Evolutionary conservation across 2,797 vertebrate genomes (phyloP).

Genomic region (Sebastes nivosus): DNA sequence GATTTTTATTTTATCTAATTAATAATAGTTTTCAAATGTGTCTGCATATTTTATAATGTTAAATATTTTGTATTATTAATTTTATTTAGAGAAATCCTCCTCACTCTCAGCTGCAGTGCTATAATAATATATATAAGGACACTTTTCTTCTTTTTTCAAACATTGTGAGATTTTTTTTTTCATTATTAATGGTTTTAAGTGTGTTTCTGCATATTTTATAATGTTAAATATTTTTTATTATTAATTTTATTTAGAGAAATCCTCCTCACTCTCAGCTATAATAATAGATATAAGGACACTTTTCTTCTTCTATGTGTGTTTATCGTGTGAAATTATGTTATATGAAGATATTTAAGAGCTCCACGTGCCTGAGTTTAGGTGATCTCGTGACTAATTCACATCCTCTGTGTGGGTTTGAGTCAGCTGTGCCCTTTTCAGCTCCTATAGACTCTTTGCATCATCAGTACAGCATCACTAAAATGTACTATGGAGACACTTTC

Average conservation of each 20-base stretch:
- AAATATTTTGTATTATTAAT: neutral
- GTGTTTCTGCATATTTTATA: neutral
- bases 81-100: neutral
- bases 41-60: neutral
- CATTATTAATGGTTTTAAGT: neutral
- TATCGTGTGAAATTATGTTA: neutral
- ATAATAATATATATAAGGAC: too few relatives aligned
- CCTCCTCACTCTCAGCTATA: neutral
- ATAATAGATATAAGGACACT: too few relatives aligned
- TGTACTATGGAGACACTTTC: neutral
- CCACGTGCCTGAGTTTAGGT: neutral
- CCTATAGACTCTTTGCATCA: too few relatives aligned
- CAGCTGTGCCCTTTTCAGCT: neutral
- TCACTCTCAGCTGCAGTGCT: neutral
- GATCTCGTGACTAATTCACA: neutral
- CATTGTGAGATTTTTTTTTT: conserved; percentile 36
- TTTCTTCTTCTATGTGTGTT: neutral
- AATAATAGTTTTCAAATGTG: neutral
- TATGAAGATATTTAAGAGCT: neutral
- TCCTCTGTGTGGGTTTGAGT: neutral
- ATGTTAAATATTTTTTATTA: neutral
- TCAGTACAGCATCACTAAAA: neutral
- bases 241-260: neutral
- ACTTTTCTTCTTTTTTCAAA: neutral
- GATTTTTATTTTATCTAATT: neutral